A percentile compares a stretch with the other conserved stretches of the same genome.
Evolutionary conservation across 1,140 invertebrate species (phyloP).

Genomic region (Papilio dardanus): DNA sequence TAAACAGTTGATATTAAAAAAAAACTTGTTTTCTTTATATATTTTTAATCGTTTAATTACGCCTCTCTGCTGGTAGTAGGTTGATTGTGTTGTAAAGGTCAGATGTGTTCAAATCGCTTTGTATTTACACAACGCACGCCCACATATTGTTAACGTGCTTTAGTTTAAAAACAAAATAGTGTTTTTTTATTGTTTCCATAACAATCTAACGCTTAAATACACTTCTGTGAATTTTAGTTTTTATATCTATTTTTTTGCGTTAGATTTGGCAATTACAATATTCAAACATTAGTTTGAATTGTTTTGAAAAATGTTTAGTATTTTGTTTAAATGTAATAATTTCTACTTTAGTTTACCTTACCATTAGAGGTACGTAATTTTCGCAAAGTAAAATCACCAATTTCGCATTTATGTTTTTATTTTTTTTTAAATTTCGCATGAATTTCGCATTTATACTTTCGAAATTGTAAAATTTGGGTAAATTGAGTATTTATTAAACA

Average conservation of each 20-base stretch:
- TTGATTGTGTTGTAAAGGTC: constrained; percentile 21
- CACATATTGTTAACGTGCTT: constrained; percentile 3
- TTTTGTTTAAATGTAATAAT: too few species aligned
- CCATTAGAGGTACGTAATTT: too few species aligned
- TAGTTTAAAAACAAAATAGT: not conserved
- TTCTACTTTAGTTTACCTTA: too few species aligned
- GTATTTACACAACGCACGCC: constrained; percentile 7
- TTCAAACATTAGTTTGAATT: too few species aligned
- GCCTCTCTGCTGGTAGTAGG: not conserved
- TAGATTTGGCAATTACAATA: not conserved
- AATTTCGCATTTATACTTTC: too few species aligned
- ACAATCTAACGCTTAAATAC: not conserved
- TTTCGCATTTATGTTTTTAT: too few species aligned
- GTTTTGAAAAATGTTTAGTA: too few species aligned
- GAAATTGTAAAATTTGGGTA: too few species aligned
- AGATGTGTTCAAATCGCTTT: constrained; percentile 16
- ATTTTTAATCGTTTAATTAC: constrained; percentile 40
- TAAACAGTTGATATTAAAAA: constrained; percentile 44
- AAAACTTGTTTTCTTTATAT: constrained; percentile 47
- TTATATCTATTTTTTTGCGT: not conserved
- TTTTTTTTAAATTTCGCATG: too few species aligned
- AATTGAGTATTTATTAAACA: too few species aligned
- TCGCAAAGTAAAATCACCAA: too few species aligned
- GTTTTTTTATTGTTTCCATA: not conserved
- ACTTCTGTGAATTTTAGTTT: not conserved